A percentile compares a stretch with the other conserved stretches of the same genome.
phyloP scores from a whole-genome alignment of 2,113 vertebrate species.

The Dipodomys stephensi region DNA sequence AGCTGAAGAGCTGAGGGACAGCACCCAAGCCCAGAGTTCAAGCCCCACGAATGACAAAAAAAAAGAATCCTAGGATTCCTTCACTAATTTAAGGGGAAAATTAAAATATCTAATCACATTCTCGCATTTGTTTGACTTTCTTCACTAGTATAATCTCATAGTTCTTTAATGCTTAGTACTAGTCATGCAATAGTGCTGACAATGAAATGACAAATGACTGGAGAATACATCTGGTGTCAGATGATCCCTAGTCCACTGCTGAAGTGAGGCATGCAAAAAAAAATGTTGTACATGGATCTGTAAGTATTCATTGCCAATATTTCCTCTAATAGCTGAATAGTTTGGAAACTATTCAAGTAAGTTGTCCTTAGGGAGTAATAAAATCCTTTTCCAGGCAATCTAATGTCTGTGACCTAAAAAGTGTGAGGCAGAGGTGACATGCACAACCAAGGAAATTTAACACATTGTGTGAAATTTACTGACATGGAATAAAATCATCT shows the following conservation, averaged over 20 bases:
- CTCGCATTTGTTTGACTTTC: slow-evolving; percentile 49
- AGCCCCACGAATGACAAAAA: too few relatives aligned
- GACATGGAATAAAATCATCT: slow-evolving; percentile 60
- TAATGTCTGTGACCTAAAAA: slow-evolving; percentile 74
- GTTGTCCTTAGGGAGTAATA: slow-evolving; percentile 62
- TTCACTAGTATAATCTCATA: slow-evolving; percentile 56
- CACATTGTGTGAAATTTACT: slow-evolving; percentile 59
- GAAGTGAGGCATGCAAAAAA: slow-evolving; percentile 68
- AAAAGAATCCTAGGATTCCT: slow-evolving; percentile 35
- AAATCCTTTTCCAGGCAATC: slow-evolving; percentile 73
- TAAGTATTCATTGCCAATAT: slow-evolving; percentile 64
- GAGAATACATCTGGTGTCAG: slow-evolving; percentile 78
- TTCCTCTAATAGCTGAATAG: slow-evolving; percentile 55
- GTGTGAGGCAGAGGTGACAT: slow-evolving; percentile 59
- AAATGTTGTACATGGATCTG: slow-evolving; percentile 64
- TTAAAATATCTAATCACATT: slow-evolving; percentile 67
- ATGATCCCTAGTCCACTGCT: slow-evolving; percentile 68
- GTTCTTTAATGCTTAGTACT: slow-evolving; percentile 49
- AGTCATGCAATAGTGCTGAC: background rate
- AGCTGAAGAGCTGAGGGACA: too few relatives aligned
- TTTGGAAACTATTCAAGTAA: slow-evolving; percentile 64
- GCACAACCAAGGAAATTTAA: slow-evolving; percentile 65
- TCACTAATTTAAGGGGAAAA: slow-evolving; percentile 59
- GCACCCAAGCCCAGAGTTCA: too few relatives aligned
- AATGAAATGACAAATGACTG: slow-evolving; percentile 76